Base-by-base conservation (phyloP, 2,797 vertebrate genomes). In the Danio albolineatus region DNA sequence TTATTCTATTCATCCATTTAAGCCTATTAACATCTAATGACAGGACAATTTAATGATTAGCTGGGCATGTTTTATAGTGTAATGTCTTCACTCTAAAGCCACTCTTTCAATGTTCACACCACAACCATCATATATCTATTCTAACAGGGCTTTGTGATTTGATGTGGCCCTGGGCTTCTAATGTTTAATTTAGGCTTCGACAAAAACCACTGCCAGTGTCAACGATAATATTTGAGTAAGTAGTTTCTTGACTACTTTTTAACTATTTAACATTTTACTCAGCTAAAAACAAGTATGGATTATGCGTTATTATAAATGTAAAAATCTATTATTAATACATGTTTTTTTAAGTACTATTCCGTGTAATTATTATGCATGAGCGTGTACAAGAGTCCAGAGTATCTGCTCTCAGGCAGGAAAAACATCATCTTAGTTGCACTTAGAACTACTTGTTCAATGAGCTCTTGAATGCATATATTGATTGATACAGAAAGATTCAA, bases 391-490 rank as follows among this genome's bases (percentile, higher is more conserved):
- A 28, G 28, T 28, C 61, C 51, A 41, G 17, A 71, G 57, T 62
- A 17, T 36, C 17, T 21, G 6, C 39, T 43, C 4, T 41, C 7
- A 73, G 49, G 9, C 7, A 38, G 19, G 36, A 9, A 19, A 54
- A 19, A 60, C 19, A 60, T 69, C 61, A 60, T 56, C 51, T 76
- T 51, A 71, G 14, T 21, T 54, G 39, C 38, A 51, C 57, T 43
- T 56, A 12, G 10, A 16, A 64, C 14, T 17, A 36, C 41, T 67
- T 44, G 38, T 62, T 62, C 2, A 53, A 39, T 21, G 39, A 59
- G 21, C 46, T 53, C 57, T 81, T 76, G 57, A 76, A 76, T 62
- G 61, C 69, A 82, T 59, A 28, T 70, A 83, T 80, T 66, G 74
- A 83, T 80, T 78, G 70, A 77, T 44, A 51, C 12, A 53, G 46